Base-by-base conservation (phyloP, 2,888 invertebrate genomes). In the Thymelicus sylvestris region DNA sequence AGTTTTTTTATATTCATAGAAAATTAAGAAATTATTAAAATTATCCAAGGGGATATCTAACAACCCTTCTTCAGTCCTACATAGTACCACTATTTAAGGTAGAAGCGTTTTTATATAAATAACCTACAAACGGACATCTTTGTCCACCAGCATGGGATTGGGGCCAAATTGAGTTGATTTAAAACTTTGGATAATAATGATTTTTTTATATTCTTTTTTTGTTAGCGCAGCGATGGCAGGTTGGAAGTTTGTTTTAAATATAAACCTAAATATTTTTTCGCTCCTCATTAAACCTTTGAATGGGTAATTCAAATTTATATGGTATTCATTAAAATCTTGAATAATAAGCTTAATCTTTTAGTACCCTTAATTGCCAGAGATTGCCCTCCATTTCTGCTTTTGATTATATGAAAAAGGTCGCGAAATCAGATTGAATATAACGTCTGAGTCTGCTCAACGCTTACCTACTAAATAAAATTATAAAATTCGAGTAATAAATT, bases 361-460 rank as follows among this genome's bases (percentile, higher is more conserved):
- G 60, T 67, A 67, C 60, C 38, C 39, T n/a, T 48, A 59, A 67
- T 48, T 48, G 48, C 13, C 39, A 10, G 8, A 67, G 38, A 61
- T 50, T 50, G 38, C 48, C 15, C 67, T 31, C 19, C 24, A 41
- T 48, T 15, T 19, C 38, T 41, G 67, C 67, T 61, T 55, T 52
- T 48, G 48, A 50, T 67, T 41, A 24, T 31, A 61, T 41, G 61
- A 19, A 67, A 50, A 60, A 50, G 67, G 67, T 66, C 66, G 39
- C 38, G 38, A 48, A 48, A 7, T 47, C 38, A 55, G 31, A 31
- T 31, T 31, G 31, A 31, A 31, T 31, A 31, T 31, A 39, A 52
- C 7, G n/a, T 15, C 50, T 52, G 7, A 8, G 1, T 52, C 3
- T 15, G 3, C 50, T 52, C 8, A 13, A 52, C n/a, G n/a, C 6